Base-by-base conservation (phyloP, 2,797 vertebrate genomes). In the Periophthalmus magnuspinnatus region DNA sequence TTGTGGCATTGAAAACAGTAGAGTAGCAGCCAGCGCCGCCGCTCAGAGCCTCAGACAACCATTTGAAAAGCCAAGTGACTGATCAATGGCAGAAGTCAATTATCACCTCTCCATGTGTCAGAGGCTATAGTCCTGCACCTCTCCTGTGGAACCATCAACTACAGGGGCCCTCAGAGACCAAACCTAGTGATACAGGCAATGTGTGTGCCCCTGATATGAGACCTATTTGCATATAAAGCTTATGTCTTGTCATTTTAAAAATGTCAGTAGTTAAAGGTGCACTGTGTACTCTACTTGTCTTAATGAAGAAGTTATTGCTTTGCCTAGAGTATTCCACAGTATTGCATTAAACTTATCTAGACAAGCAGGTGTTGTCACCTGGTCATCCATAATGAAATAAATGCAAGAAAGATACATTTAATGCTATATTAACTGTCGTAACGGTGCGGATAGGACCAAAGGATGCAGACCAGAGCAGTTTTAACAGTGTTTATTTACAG, bases 81-180 rank as follows among this genome's bases (percentile, higher is more conserved):
- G 85, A 92, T 90, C 83, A 83, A 89, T 90, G 90, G 89, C 86
- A 90, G 77, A 86, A 91, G 84, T 92, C 89, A 89, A 90, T 92
- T 92, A 90, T 90, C 90, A 86, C 83, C 86, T 88, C 45, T 64
- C 65, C 10, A 24, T 85, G 82, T 86, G 86, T 86, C 81, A 79
- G 81, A 76, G 80, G 67, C 80, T 55, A 24, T 78, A 76, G 81
- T 69, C 74, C 78, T 19, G 33, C 19, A 74, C 81, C 80, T 79
- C 75, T 66, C 76, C 81, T 59, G 67, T 82, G 69, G 80, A 72
- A 67, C 75, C 66, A 78, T 57, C 73, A 75, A 75, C 81, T 68
- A 69, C 75, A 45, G 71, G 7, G 63, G 78, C 71, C 22, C 68
- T 17, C 72, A 41, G 62, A 76, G 74, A 68, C 70, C 69, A 58